Percentiles rank a stretch among this genome's conserved stretches.
Conservation (phyloP, 2,113 vertebrate genomes). For the Burhinus bistriatus region DNA sequence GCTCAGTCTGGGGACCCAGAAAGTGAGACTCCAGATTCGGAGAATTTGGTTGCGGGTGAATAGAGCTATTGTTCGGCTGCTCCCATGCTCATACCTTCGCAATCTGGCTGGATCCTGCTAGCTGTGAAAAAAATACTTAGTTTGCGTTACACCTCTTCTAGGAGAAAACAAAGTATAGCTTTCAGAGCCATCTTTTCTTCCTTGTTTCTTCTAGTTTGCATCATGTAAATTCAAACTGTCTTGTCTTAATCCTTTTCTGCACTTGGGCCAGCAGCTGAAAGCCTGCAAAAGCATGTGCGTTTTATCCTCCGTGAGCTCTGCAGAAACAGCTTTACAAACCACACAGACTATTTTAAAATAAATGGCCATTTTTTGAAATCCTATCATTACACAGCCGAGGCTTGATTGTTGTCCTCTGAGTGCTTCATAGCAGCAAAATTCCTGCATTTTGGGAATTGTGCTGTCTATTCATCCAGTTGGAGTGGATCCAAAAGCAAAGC, state of each 20-base stretch:
- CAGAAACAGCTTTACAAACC: constrained; percentile 24
- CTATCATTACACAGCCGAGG: constrained; percentile 8
- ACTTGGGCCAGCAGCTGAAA: background rate
- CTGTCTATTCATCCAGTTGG: constrained; percentile 17
- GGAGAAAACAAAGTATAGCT: background rate
- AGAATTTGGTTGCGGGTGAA: background rate
- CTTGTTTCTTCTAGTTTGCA: background rate
- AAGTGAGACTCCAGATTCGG: background rate
- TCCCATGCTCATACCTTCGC: background rate
- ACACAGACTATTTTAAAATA: constrained; percentile 45
- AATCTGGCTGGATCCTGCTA: background rate
- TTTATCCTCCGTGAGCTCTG: background rate
- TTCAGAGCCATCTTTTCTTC: constrained; percentile 9
- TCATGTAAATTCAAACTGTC: constrained; percentile 8
- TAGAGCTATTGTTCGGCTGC: background rate
- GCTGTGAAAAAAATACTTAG: background rate
- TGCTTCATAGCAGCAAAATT: constrained; percentile 23
- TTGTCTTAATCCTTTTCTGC: constrained; percentile 13
- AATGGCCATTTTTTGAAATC: constrained; percentile 34
- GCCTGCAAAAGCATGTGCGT: background rate
- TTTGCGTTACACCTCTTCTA: background rate
- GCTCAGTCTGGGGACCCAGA: background rate
- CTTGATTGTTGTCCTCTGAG: constrained; percentile 8
- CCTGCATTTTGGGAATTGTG: constrained; percentile 24
- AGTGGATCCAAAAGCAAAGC: background rate